Evolutionary conservation across 2,797 vertebrate genomes (phyloP), one percentile per base, ranked within the genome.

Genomic region (Octomys mimax): DNA sequence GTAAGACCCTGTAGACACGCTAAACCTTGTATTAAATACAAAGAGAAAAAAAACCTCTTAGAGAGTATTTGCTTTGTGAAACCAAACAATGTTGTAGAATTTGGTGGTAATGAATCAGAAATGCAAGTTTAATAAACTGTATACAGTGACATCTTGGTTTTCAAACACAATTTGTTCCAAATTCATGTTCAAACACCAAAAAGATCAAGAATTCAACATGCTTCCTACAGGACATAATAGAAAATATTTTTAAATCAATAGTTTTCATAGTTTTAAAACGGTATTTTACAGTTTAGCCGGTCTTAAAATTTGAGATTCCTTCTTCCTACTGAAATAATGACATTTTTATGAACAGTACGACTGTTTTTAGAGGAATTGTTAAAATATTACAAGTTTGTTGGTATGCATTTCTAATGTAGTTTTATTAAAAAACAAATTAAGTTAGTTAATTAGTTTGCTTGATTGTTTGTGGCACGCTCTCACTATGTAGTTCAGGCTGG

Each of bases 201-300:
- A 49, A 77, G 73, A 49, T 77, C 1, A 11, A 49, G 26, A 49
- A 49, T 13, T 31, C 26, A 49, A 28, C 73, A 77, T 18, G 18
- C 46, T 77, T 46, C 73, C 26, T 14, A 31, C 46, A 77, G 49
- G 73, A 77, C 46, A 77, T 28, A 28, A 77, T 49, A 42, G 26
- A 49, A 77, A 77, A n/a, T 70, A 36, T 36, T 70, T 36, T 18
- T 33, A 36, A 70, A 70, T 70, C 22, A 24, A 21, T 2, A 24
- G 0, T 90, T 82, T 97, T 92, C 2, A 2, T 85, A 86, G 83
- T 36, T 95, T 84, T 68, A 94, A 75, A 90, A 18, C 81, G 26
- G 49, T 92, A 12, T 57, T 70, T 93, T 92, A 87, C 13, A 77
- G 0, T 91, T 92, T 73, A 94, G 33, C 13, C 1, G 8, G 21